Evolutionary conservation across 2,113 vertebrate species (phyloP), one percentile per base, ranked within the genome.

Genomic region (Gracilinanus agilis): DNA sequence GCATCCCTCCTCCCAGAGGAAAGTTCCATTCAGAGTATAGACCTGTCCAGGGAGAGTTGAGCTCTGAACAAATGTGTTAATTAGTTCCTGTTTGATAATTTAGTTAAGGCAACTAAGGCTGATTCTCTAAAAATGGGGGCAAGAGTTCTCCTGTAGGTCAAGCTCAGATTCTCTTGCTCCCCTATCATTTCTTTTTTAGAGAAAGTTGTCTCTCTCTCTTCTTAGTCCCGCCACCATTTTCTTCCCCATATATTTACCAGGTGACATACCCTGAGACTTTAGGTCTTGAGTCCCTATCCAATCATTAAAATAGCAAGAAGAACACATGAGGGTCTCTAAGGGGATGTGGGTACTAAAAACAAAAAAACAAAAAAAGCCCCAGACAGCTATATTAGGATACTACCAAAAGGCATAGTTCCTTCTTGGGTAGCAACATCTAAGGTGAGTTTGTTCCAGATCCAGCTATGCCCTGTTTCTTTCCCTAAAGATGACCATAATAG

Each of bases 11-110:
- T 97, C 98, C 97, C 97, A 91, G 94, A 97, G 96, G 92, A 95
- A 96, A 97, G 95, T 96, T 67, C 3, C 0, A 67, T 55, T 67
- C 94, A 92, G 93, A 97, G 95, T 90, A 91, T 89, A 97, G 58
- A 94, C 89, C 94, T 96, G 96, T 96, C 97, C 97, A 91, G 7
- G 96, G 96, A 98, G 97, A 96, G 92, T 93, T 96, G 83, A 61
- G 88, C 96, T 98, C 54, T 67, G 96, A 96, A 98, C 97, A 96
- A 98, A 97, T 92, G 97, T 96, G 96, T 96, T 99, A 98, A 99
- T 99, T 98, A 98, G 97, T 95, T 95, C 96, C 97, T 96, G 24
- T 97, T 97, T 96, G 97, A 98, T 96, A 96, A 97, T 93, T 95
- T 94, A 95, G 96, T 96, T 97, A 97, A 97, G 97, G 97, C 91